Evolutionary conservation across 2,888 invertebrate species (phyloP), one percentile per base, ranked within the genome.

Genomic region (Sphaeridia pumilis): DNA sequence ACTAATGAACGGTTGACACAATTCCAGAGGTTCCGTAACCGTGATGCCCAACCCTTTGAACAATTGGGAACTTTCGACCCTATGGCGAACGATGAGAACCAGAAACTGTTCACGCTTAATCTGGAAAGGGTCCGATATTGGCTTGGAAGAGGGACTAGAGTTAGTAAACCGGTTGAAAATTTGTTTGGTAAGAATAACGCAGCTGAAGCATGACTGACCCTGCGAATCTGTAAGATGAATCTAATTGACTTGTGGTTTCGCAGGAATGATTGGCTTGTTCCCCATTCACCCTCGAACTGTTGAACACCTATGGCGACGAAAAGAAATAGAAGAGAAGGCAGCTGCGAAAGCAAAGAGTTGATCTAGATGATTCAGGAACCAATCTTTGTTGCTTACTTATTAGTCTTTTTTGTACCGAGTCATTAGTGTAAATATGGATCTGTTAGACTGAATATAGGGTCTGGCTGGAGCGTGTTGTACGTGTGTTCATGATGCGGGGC

Each of bases 1-100:
- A n/a, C n/a, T n/a, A n/a, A n/a, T n/a, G n/a, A n/a, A n/a, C n/a
- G n/a, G 2, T 52, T 46, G 22, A 27, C 3, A 17, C 34, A n/a
- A n/a, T 36, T 35, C n/a, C 34, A 54, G 54, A 44, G n/a, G 38
- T 49, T 44, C 44, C 43, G 49, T 43, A 35, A 75, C 5, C 81
- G 81, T 67, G 76, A 77, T 61, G 75, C 76, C 50, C 81, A 83
- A 43, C 83, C 84, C 0, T 84, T 89, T 56, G 93, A 93, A 71
- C 87, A 93, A 71, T 71, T 98, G 1, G 98, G 98, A 2, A 81
- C 84, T 0, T 94, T 80, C 68, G 98, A 98, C 70, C 88, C 92
- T 0, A 71, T 92, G 71, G 79, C 84, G 10, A 98, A 98, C 72
- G 73, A 79, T 41, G 72, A 79, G 65, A 84, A 88, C 70, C 95